Evolutionary conservation across 2,113 vertebrate species (phyloP), one percentile per base, ranked within the genome.

Genomic region (Lynx canadensis): DNA sequence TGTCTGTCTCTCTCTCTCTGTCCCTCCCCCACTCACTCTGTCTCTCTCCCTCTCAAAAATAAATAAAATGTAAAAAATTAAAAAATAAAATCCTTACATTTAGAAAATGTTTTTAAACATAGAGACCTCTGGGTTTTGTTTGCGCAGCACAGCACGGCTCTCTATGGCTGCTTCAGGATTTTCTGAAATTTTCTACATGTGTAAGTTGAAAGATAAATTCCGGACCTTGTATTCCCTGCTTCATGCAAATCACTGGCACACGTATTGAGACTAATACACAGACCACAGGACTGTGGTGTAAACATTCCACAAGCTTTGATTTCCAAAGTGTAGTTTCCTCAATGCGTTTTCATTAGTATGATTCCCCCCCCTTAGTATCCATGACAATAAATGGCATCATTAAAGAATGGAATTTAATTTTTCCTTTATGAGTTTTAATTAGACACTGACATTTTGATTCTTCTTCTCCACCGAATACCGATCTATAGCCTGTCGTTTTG

Each of bases 391-490:
- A 89, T 82, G 86, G 85, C 87, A 36, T 87, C 86, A 63, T 93
- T 96, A 93, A 66, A 74, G 90, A 65, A 25, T 33, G 76, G 69
- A 74, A 92, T 73, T 95, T 69, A 89, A 82, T 95, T 95, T 94
- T 68, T 89, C 93, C 89, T 91, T 84, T 69, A 88, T 85, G 84
- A 91, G 86, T 96, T 95, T 95, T 97, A 91, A 86, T 97, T 68
- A 97, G 92, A n/a, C 45, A 36, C 48, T 73, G 88, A 50, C 48
- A 21, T 48, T 68, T 84, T 45, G n/a, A 27, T 63, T 76, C 48
- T 41, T 52, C 73, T 76, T 88, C 48, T 4, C 23, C 19, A 2
- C 25, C 3, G 1, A 38, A 5, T 8, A 48, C 45, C 10, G 5
- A n/a, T 12, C 60, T 15, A 25, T 1, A 7, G 29, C 29, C 36